A percentile compares a stretch with the other conserved stretches of the same genome.
Evolutionary conservation across 2,888 invertebrate genomes (phyloP).

Genomic region (Panorpa germanica): DNA sequence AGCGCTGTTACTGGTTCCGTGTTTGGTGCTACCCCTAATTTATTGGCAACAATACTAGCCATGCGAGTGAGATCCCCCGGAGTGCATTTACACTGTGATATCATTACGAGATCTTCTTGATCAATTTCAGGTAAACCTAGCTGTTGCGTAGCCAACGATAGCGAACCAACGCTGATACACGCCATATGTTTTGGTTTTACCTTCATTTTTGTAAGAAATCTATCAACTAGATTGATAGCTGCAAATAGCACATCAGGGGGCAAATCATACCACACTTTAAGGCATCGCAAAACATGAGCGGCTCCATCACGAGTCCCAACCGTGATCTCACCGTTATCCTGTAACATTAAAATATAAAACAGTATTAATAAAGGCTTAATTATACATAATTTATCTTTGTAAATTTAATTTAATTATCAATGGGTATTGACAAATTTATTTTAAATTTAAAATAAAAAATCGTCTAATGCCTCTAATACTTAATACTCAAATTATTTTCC

Average conservation of each 20-base stretch:
- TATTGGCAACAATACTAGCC: slow-evolving; percentile 63
- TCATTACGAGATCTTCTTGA: slow-evolving; percentile 45
- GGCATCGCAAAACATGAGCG: slow-evolving; percentile 60
- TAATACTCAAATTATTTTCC: too few species aligned
- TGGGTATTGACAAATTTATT: too few species aligned
- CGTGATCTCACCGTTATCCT: slow-evolving; percentile 57
- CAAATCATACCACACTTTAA: slow-evolving; percentile 72
- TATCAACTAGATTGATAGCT: slow-evolving; percentile 61
- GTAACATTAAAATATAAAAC: slow-evolving; percentile 12
- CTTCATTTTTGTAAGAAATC: slow-evolving; percentile 70
- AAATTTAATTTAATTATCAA: too few species aligned
- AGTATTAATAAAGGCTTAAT: slow-evolving; percentile 4
- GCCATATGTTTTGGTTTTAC: slow-evolving; percentile 66
- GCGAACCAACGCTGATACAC: slow-evolving; percentile 71
- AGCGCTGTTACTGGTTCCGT: slow-evolving; percentile 40
- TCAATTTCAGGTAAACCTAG: slow-evolving; percentile 35
- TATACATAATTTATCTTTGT: too few species aligned
- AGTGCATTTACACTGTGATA: slow-evolving; percentile 59
- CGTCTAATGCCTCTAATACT: too few species aligned
- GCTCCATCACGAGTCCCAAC: slow-evolving; percentile 60
- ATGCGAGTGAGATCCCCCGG: slow-evolving; percentile 71
- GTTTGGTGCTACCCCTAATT: slow-evolving; percentile 43
- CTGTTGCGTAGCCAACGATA: slow-evolving; percentile 62
- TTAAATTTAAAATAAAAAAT: too few species aligned
- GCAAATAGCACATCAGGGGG: slow-evolving; percentile 61